Evolutionary conservation across 2,113 vertebrate species (phyloP).

Genomic region (Mastomys natalensis): DNA sequence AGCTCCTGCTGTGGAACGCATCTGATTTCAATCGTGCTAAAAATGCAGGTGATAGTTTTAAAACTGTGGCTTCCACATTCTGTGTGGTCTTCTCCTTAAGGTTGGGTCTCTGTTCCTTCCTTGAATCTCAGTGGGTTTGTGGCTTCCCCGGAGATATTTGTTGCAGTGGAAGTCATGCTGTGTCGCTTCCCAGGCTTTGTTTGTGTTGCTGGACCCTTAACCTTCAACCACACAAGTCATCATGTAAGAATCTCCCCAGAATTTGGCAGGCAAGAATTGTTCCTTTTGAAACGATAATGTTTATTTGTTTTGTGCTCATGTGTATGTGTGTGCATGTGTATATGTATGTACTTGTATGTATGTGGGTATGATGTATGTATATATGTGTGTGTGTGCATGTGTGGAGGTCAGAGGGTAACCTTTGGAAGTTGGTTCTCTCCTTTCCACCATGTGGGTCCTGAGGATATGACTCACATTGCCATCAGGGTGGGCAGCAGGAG

Average conservation of each 20-base stretch:
- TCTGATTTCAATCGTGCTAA: background rate
- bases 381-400: too few species aligned
- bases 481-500: too few species aligned
- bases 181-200: background rate
- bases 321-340: background rate
- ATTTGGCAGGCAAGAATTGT: background rate
- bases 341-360: background rate
- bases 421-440: background rate
- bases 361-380: background rate
- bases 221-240: background rate
- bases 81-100: background rate
- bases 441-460: background rate
- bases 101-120: background rate
- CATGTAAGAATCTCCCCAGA: background rate
- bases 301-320: background rate
- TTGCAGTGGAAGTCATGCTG: background rate
- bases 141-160: background rate
- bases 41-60: background rate
- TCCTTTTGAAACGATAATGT: background rate
- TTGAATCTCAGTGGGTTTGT: background rate
- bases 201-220: constrained; percentile 5
- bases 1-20: background rate
- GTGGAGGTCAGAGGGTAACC: background rate
- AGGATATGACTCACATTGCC: background rate
- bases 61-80: background rate